These are phyloP conservation scores for Dascillus cervinus DNA, from an alignment of 2,888 invertebrate species.

Conservation along the genomic window DNA sequence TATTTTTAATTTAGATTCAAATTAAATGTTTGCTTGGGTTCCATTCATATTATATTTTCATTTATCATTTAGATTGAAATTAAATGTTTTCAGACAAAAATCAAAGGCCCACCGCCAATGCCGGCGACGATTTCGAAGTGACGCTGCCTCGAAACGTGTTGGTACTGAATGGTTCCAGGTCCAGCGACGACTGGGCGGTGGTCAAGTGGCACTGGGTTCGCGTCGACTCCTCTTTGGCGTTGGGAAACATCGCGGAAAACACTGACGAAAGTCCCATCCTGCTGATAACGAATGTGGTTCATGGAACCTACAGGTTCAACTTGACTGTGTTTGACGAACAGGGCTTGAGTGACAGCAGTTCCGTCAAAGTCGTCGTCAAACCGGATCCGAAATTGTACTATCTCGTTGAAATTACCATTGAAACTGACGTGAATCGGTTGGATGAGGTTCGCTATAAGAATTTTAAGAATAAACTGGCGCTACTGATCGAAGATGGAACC, in stretches of 20 bases:
- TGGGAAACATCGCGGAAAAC: slow-evolving; percentile 66
- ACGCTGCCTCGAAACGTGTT: slow-evolving; percentile 69
- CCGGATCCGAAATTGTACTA: slow-evolving; percentile 65
- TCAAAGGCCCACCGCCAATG: slow-evolving; percentile 80
- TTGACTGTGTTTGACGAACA: slow-evolving; percentile 87
- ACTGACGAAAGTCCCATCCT: slow-evolving; percentile 73
- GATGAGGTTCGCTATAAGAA: slow-evolving; percentile 67
- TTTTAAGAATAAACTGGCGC: slow-evolving; percentile 69
- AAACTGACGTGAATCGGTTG: slow-evolving; percentile 61
- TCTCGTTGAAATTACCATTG: slow-evolving; percentile 74
- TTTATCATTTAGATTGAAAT: no score
- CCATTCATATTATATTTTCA: no score
- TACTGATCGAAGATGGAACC: slow-evolving; percentile 68
- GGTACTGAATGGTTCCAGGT: slow-evolving; percentile 74
- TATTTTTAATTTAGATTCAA: no score
- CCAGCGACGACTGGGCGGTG: slow-evolving; percentile 81
- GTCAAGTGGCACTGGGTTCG: slow-evolving; percentile 79
- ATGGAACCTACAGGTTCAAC: slow-evolving; percentile 82
- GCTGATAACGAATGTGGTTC: slow-evolving; percentile 72
- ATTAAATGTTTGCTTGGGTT: no score
- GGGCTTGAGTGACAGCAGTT: slow-evolving; percentile 73
- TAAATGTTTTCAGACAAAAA: slow-evolving; percentile 80
- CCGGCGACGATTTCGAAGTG: slow-evolving; percentile 76
- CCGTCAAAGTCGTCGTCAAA: slow-evolving; percentile 77
- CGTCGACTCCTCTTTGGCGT: slow-evolving; percentile 68